Evolutionary conservation across 2,888 invertebrate genomes (phyloP).

Genomic region (Molorchus minor): DNA sequence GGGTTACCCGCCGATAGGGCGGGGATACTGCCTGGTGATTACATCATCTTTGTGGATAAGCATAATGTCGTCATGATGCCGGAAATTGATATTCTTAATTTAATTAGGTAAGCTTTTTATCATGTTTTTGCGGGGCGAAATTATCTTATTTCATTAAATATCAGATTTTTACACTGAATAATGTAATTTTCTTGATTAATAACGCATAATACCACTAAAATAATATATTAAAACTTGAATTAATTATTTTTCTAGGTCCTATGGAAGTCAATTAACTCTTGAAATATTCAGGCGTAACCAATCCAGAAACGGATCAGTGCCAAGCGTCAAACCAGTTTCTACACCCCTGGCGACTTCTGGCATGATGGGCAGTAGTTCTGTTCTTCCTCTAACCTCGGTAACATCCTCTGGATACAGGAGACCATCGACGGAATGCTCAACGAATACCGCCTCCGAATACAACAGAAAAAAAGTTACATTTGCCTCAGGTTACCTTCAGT

Average conservation of each 20-base stretch:
- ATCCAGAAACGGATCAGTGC: constrained; percentile 61
- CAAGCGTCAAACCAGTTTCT: constrained; percentile 47
- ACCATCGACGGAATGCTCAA: constrained; percentile 77
- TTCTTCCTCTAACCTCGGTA: constrained; percentile 39
- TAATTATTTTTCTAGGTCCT: constrained; percentile 67
- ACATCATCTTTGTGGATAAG: constrained; percentile 87
- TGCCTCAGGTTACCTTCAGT: constrained; percentile 86
- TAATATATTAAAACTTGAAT: no score
- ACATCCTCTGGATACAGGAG: constrained; percentile 57
- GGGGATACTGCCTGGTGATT: constrained; percentile 84
- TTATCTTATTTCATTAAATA: no score
- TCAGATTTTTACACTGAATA: no score
- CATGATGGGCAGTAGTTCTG: constrained; percentile 62
- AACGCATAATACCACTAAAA: no score
- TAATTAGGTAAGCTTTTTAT: constrained; percentile 62
- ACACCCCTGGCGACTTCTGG: constrained; percentile 46
- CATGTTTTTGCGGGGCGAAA: no score
- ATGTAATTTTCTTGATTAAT: no score
- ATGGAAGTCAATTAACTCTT: constrained; percentile 74
- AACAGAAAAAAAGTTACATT: constrained; percentile 72
- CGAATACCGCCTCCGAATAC: constrained; percentile 67
- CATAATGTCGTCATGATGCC: constrained; percentile 86
- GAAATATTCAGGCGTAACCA: constrained; percentile 76
- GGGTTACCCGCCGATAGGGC: constrained; percentile 85
- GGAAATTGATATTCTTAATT: constrained; percentile 74